Evolutionary conservation across 2,113 vertebrate genomes (phyloP).

Genomic region (Daubentonia madagascariensis): DNA sequence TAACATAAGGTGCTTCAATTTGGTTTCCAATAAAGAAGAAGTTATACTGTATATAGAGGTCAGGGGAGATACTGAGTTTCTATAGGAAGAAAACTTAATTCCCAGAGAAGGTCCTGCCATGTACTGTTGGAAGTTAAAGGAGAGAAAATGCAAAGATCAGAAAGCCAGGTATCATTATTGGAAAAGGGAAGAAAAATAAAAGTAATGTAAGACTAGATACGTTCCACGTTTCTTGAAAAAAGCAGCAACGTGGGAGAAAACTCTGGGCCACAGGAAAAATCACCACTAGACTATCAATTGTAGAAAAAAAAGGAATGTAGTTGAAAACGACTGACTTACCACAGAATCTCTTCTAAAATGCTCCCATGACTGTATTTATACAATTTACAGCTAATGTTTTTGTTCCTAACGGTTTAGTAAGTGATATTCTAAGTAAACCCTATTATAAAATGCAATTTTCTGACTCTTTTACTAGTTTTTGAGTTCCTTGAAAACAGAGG

Average conservation of each 20-base stretch:
- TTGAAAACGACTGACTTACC: background rate
- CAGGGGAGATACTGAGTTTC: background rate
- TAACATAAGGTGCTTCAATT: background rate
- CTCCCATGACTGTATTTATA: background rate
- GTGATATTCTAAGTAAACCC: background rate
- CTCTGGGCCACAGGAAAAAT: background rate
- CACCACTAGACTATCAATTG: background rate
- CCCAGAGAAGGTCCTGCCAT: background rate
- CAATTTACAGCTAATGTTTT: slow-evolving; percentile 12
- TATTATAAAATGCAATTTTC: slow-evolving; percentile 14
- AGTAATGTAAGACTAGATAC: background rate
- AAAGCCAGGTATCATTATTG: background rate
- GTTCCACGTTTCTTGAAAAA: background rate
- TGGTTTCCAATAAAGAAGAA: background rate
- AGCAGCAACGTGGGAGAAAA: background rate
- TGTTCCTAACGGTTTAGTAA: background rate
- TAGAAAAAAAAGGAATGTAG: background rate
- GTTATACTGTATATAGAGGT: background rate
- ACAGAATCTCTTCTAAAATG: slow-evolving; percentile 18
- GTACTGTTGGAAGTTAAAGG: background rate
- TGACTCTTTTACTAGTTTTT: background rate
- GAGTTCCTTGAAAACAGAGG: background rate
- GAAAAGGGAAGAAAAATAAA: slow-evolving; percentile 9
- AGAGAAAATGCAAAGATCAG: background rate
- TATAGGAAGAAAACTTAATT: background rate